Percentiles rank a stretch among this genome's conserved stretches.
Evolutionary conservation across 1,140 invertebrate genomes (phyloP).

Genomic region (Drosophila chauvacae): DNA sequence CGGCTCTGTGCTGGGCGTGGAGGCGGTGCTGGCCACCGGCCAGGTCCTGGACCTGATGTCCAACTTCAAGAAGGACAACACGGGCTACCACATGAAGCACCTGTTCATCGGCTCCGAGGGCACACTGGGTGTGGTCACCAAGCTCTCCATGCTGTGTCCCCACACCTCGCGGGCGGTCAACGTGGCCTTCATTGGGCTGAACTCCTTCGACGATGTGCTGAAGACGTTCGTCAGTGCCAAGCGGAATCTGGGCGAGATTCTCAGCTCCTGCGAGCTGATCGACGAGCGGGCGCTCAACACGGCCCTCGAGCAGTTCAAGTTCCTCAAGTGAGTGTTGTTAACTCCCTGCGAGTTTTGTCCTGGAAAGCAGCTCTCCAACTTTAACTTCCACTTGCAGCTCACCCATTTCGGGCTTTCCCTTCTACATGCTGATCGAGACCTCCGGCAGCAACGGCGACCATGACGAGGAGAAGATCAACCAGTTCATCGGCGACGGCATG

Average conservation of each 20-base stretch:
- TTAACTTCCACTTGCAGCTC: constrained; percentile 74
- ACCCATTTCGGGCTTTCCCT: constrained; percentile 89
- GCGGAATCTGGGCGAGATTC: constrained; percentile 92
- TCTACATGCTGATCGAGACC: constrained; percentile 96
- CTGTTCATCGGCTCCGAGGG: constrained; percentile 99
- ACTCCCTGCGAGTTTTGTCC: not conserved
- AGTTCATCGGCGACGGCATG: constrained; percentile 92
- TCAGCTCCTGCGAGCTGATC: constrained; percentile 97
- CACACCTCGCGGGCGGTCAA: constrained; percentile 91
- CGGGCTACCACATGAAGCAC: constrained; percentile 98
- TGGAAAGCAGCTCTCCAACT: not conserved
- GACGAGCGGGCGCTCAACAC: constrained; percentile 89
- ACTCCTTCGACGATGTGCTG: constrained; percentile 88
- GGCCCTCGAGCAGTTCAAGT: constrained; percentile 87
- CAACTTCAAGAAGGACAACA: constrained; percentile 97
- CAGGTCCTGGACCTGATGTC: constrained; percentile 94
- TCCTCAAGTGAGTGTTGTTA: constrained; percentile 84
- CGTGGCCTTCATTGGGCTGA: constrained; percentile 91
- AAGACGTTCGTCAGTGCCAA: constrained; percentile 90
- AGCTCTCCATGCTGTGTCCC: constrained; percentile 95
- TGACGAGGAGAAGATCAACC: constrained; percentile 94
- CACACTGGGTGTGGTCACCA: constrained; percentile 97
- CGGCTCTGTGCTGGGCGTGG: constrained; percentile 95
- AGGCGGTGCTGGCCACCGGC: constrained; percentile 96
- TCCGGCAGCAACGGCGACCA: constrained; percentile 92